Percentiles rank a stretch among this genome's conserved stretches.
Evolutionary conservation across 2,888 invertebrate genomes (phyloP).

Genomic region (Holacanthella duospinosa): DNA sequence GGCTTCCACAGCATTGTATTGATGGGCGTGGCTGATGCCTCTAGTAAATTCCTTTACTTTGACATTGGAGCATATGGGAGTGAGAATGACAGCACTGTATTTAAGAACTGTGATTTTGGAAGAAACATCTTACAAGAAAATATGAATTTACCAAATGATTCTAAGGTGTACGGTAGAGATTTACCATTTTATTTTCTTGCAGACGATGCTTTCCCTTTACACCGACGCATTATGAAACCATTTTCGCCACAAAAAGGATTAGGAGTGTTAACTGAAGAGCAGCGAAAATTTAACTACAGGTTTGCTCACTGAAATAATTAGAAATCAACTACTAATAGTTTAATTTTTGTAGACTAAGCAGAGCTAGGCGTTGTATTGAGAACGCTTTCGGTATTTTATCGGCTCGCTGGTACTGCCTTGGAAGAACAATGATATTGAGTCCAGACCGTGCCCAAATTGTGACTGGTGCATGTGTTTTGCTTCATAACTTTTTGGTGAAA

Average conservation of each 20-base stretch:
- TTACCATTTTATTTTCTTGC: constrained; percentile 34
- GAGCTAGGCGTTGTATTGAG: constrained; percentile 16
- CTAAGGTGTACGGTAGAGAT: constrained; percentile 12
- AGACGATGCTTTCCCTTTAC: constrained; percentile 35
- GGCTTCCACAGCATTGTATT: constrained; percentile 29
- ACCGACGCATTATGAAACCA: constrained; percentile 34
- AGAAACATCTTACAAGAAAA: not conserved
- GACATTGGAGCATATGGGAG: constrained; percentile 35
- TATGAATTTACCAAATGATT: constrained; percentile 8
- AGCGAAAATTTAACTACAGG: constrained; percentile 17
- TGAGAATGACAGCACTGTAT: constrained; percentile 26
- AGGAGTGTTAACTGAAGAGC: not conserved
- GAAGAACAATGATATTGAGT: constrained; percentile 12
- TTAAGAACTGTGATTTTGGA: constrained; percentile 9
- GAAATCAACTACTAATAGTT: not conserved
- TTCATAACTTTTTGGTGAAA: constrained; percentile 16
- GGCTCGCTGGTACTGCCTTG: constrained; percentile 14
- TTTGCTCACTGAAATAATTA: not conserved
- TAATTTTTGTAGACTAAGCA: constrained; percentile 9
- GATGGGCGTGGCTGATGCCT: constrained; percentile 29
- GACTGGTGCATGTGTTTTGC: constrained; percentile 11
- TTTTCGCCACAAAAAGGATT: constrained; percentile 21
- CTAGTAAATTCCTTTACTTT: constrained; percentile 33
- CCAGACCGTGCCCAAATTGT: constrained; percentile 14
- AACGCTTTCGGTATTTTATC: constrained; percentile 20